phyloP scores from a whole-genome alignment of 2,888 invertebrate species.

The Mimas tiliae region DNA sequence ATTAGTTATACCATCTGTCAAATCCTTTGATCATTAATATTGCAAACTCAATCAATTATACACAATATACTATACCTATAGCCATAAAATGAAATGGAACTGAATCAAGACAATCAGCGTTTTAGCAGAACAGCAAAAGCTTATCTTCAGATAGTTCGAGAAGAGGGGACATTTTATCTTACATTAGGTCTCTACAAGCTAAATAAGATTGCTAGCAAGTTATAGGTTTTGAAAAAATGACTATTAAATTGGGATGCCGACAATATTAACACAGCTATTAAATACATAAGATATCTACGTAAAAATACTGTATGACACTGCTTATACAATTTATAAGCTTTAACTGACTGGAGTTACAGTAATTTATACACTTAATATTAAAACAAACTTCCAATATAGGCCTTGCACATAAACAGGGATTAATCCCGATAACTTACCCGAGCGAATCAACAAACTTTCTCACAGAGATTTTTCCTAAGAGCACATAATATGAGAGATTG shows the following conservation, averaged over 20 bases:
- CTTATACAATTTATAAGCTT: too few species aligned
- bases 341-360: too few species aligned
- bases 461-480: conserved; percentile 54
- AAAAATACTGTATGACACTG: too few species aligned
- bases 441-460: conserved; percentile 33
- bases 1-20: conserved; percentile 45
- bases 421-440: not conserved
- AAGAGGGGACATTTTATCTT: not conserved
- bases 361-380: too few species aligned
- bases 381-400: too few species aligned
- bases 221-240: not conserved
- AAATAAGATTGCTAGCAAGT: not conserved
- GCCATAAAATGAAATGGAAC: not conserved
- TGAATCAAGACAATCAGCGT: not conserved
- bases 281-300: too few species aligned
- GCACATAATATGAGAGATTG: conserved; percentile 50
- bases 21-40: conserved; percentile 24
- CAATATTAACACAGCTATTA: too few species aligned
- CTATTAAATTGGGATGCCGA: not conserved
- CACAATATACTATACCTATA: not conserved
- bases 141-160: not conserved
- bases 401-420: too few species aligned
- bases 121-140: conserved; percentile 5
- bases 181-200: not conserved
- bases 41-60: conserved; percentile 16